Percentiles rank a stretch among this genome's conserved stretches.
Conservation (phyloP, 1,140 invertebrate genomes). For the Ectropis grisescens region DNA sequence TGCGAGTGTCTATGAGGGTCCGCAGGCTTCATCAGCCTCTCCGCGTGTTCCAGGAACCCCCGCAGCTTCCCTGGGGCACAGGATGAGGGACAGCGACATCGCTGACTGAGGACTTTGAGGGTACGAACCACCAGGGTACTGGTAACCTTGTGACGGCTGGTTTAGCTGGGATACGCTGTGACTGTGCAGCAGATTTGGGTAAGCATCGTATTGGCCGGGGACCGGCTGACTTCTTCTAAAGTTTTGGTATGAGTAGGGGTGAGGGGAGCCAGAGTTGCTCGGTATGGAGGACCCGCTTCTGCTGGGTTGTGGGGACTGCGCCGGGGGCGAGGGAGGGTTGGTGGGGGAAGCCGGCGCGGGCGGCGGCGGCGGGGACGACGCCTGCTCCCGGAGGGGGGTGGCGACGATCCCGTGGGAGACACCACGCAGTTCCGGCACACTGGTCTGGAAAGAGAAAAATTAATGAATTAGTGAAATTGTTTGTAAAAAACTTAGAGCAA, state of each 20-base stretch:
- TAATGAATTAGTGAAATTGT: no score
- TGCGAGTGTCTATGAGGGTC: constrained; percentile 91
- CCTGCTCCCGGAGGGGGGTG: constrained; percentile 42
- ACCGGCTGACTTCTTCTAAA: constrained; percentile 33
- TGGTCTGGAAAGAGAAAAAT: constrained; percentile 68
- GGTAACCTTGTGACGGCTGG: constrained; percentile 41
- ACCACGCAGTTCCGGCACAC: constrained; percentile 71
- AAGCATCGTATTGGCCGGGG: constrained; percentile 26
- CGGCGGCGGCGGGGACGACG: constrained; percentile 42
- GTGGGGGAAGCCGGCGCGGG: constrained; percentile 34
- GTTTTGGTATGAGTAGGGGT: constrained; percentile 46
- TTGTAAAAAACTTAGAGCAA: no score
- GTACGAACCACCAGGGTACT: constrained; percentile 19
- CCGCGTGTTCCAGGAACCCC: constrained; percentile 63
- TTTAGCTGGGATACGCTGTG: constrained; percentile 39
- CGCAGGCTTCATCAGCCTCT: constrained; percentile 65
- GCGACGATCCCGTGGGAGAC: constrained; percentile 54
- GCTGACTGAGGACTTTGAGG: constrained; percentile 44
- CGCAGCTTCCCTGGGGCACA: constrained; percentile 61
- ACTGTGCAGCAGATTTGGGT: constrained; percentile 29
- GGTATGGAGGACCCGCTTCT: constrained; percentile 45
- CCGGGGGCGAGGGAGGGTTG: constrained; percentile 18
- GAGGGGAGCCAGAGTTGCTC: constrained; percentile 45
- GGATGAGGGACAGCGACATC: constrained; percentile 60
- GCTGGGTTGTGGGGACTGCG: constrained; percentile 43